Evolutionary conservation across 2,888 invertebrate species (phyloP).

Genomic region (Apamea monoglypha): DNA sequence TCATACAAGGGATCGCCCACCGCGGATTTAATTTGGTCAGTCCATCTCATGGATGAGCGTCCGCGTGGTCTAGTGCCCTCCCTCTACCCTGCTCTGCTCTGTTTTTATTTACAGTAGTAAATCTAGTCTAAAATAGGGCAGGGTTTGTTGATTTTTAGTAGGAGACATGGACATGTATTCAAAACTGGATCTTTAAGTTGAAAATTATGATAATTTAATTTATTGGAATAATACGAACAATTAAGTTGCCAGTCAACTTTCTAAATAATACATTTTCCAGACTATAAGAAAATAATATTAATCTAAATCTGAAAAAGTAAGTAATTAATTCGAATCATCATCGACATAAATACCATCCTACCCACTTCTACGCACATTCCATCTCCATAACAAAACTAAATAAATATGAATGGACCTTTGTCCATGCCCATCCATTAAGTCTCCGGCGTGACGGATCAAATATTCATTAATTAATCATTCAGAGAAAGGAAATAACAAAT

Average conservation of each 20-base stretch:
- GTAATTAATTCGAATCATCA: neutral
- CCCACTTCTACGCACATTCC: neutral
- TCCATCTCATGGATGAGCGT: no score
- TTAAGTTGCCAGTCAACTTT: neutral
- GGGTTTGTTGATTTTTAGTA: no score
- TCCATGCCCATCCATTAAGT: neutral
- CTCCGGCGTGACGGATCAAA: conserved; percentile 1
- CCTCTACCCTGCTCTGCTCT: no score
- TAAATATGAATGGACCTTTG: neutral
- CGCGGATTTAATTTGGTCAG: no score
- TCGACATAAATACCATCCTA: neutral
- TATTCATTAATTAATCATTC: conserved; percentile 27
- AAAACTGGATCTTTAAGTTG: no score
- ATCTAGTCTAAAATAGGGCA: no score
- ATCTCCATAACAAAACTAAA: neutral
- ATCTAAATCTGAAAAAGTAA: neutral
- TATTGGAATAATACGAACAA: no score
- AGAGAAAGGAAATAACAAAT: conserved; percentile 11
- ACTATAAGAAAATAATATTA: neutral
- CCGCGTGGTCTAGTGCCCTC: no score
- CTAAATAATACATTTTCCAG: neutral
- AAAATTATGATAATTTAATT: no score
- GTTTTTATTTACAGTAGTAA: no score
- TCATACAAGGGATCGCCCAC: no score
- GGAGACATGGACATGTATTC: no score